These are phyloP conservation scores for Galendromus occidentalis DNA, from an alignment of 1,140 invertebrate genomes.

Conservation along the genomic window DNA sequence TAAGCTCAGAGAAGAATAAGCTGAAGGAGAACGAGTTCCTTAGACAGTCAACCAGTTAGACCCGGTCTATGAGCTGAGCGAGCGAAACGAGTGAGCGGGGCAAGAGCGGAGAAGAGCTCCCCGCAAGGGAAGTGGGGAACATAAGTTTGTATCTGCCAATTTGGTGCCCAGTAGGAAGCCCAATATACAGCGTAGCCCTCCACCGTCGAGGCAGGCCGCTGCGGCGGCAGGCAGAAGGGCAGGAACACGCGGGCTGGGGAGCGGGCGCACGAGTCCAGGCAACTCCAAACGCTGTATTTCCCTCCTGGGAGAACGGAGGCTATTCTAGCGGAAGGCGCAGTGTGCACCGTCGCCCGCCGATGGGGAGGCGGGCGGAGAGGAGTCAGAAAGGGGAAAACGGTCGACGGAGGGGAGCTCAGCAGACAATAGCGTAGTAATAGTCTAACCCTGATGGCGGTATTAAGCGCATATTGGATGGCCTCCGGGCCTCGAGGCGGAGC, in stretches of 20 bases:
- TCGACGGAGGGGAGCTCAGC: too few relatives aligned
- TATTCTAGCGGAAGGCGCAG: background rate
- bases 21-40: too few relatives aligned
- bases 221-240: background rate
- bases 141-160: constrained; percentile 8
- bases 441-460: constrained; percentile 8
- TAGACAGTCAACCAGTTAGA: too few relatives aligned
- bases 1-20: too few relatives aligned
- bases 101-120: too few relatives aligned
- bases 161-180: background rate
- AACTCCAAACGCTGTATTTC: too few relatives aligned
- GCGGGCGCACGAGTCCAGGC: background rate
- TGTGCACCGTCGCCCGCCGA: background rate
- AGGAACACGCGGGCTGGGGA: background rate
- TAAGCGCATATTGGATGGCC: background rate
- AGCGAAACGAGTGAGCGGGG: too few relatives aligned
- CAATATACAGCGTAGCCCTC: background rate
- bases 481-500: too few relatives aligned
- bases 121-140: too few relatives aligned
- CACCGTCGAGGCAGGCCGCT: background rate
- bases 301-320: background rate
- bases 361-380: too few relatives aligned
- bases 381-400: too few relatives aligned
- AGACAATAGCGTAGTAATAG: constrained; percentile 11
- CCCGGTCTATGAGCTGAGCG: too few relatives aligned